Evolutionary conservation across 1,140 invertebrate species (phyloP).

Genomic region (Drosophila elegans): DNA sequence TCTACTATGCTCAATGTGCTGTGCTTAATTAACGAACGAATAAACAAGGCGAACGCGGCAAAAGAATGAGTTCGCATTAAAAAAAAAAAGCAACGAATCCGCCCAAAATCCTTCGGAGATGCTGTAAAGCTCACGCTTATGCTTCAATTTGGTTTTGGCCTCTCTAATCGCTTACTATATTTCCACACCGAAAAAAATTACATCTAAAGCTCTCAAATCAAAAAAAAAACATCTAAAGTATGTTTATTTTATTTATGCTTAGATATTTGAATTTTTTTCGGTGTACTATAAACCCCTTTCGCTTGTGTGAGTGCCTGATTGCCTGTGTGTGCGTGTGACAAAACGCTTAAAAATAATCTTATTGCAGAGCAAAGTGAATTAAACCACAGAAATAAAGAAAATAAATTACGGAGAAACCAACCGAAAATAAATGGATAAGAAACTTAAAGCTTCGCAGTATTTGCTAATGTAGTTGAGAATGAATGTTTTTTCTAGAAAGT

Average conservation of each 20-base stretch:
- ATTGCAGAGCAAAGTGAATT: conserved; percentile 59
- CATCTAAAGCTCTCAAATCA: no score
- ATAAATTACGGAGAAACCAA: conserved; percentile 22
- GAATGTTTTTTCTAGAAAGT: conserved; percentile 50
- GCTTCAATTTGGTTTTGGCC: conserved; percentile 76
- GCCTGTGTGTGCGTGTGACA: conserved; percentile 19
- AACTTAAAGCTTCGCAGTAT: conserved; percentile 84
- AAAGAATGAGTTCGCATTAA: conserved; percentile 40
- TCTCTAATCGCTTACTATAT: conserved; percentile 62
- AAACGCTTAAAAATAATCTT: conserved; percentile 50
- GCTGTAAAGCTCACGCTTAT: conserved; percentile 64
- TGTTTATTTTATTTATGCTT: no score
- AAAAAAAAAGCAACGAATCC: conserved; percentile 15
- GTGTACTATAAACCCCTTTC: conserved; percentile 20
- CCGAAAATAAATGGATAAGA: conserved; percentile 53
- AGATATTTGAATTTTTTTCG: background rate
- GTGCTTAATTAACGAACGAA: conserved; percentile 72
- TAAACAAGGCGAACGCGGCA: conserved; percentile 36
- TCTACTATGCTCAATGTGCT: conserved; percentile 67
- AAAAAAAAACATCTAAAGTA: no score
- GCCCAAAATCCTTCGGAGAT: conserved; percentile 53
- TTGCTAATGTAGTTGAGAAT: conserved; percentile 80
- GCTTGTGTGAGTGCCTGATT: conserved; percentile 38
- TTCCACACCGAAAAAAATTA: conserved; percentile 21
- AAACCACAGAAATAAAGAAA: conserved; percentile 24